Evolutionary conservation across 1,140 invertebrate species (phyloP).

Genomic region (Oncopeltus fasciatus): DNA sequence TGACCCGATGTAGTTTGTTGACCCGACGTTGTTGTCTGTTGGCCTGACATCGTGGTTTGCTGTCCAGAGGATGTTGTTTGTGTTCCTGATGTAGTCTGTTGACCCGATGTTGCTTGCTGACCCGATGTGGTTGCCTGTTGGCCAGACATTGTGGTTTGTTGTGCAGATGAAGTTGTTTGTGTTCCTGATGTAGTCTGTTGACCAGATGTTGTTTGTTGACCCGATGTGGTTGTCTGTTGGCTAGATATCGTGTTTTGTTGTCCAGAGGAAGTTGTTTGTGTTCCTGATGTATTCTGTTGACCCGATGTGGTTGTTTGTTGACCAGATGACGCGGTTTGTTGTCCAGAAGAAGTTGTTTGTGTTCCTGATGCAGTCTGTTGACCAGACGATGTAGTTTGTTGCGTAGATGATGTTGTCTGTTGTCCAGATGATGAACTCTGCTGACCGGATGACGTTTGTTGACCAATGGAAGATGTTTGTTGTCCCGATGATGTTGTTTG

Average conservation of each 20-base stretch:
- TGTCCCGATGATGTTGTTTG: slow-evolving; percentile 8
- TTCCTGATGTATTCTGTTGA: slow-evolving; percentile 8
- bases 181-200: slow-evolving; percentile 16
- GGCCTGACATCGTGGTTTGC: slow-evolving; percentile 19
- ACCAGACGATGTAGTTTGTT: slow-evolving; percentile 13
- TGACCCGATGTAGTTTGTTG: slow-evolving; percentile 16
- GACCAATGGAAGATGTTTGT: slow-evolving; percentile 8
- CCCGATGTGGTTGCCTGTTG: slow-evolving; percentile 12
- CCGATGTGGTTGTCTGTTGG: slow-evolving; percentile 14
- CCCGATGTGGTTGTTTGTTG: slow-evolving; percentile 8
- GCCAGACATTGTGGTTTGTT: slow-evolving; percentile 14
- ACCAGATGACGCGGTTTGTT: slow-evolving; percentile 10
- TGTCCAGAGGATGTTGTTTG: slow-evolving; percentile 15
- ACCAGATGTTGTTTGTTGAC: too few species aligned
- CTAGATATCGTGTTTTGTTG: slow-evolving; percentile 5
- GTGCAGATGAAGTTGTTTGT: slow-evolving; percentile 5
- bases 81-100: slow-evolving; percentile 6
- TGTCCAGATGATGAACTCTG: slow-evolving; percentile 11
- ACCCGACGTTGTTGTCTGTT: slow-evolving; percentile 15
- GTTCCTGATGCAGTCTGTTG: too few species aligned
- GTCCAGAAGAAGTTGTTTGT: slow-evolving; percentile 16
- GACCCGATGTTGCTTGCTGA: background rate
- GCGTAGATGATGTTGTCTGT: slow-evolving; percentile 1
- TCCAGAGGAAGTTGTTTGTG: slow-evolving; percentile 15
- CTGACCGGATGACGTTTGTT: slow-evolving; percentile 15